These are phyloP conservation scores for Xyrichtys novacula DNA, from an alignment of 2,797 vertebrate genomes.

Conservation along the genomic window DNA sequence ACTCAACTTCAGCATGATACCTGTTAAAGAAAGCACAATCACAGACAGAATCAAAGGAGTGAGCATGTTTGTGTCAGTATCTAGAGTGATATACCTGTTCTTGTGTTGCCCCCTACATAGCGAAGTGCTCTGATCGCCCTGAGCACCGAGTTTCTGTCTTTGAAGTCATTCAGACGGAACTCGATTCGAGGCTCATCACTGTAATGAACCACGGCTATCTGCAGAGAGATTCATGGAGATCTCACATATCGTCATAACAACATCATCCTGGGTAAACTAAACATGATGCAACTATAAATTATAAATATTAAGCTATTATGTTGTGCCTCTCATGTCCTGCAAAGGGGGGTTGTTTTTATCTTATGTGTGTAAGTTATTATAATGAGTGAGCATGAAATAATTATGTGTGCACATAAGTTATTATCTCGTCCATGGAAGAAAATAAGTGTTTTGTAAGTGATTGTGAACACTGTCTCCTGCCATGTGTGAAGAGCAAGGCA, in stretches of 20 bases:
- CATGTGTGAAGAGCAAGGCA: too few relatives aligned
- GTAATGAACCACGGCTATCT: conserved; percentile 92
- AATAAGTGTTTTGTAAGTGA: too few relatives aligned
- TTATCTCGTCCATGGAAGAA: too few relatives aligned
- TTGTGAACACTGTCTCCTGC: too few relatives aligned
- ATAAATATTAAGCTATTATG: too few relatives aligned
- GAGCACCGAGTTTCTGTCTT: conserved; percentile 87
- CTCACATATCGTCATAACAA: conserved; percentile 10
- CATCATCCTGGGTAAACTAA: not conserved
- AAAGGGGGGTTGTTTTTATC: too few relatives aligned
- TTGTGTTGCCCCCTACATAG: conserved; percentile 92
- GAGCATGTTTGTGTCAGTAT: conserved; percentile 3
- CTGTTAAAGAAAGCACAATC: conserved; percentile 9
- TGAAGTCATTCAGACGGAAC: conserved; percentile 86
- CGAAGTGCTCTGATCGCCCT: conserved; percentile 82
- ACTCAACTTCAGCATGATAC: not conserved
- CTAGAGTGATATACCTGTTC: conserved; percentile 83
- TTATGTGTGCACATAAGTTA: too few relatives aligned
- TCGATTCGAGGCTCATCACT: conserved; percentile 89
- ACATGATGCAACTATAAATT: not conserved
- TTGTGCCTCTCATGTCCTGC: too few relatives aligned
- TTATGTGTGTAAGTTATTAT: too few relatives aligned
- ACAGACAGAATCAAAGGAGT: too few relatives aligned
- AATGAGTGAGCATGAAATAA: too few relatives aligned
- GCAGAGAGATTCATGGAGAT: conserved; percentile 41